Evolutionary conservation across 2,797 vertebrate species (phyloP).

Genomic region (Hapalemur alaotrensis): DNA sequence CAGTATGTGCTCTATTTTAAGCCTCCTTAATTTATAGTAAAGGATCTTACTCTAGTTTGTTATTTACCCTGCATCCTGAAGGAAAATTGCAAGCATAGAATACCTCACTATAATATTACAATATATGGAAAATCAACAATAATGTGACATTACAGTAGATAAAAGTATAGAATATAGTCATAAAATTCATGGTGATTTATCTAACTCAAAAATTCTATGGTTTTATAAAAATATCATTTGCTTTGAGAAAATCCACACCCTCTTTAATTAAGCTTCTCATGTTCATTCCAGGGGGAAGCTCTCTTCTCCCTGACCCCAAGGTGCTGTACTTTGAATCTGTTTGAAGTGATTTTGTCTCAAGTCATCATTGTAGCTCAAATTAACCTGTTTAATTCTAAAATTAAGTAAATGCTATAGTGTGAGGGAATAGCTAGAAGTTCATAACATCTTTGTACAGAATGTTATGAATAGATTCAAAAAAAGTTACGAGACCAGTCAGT

Average conservation of each 20-base stretch:
- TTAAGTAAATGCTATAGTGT: not conserved
- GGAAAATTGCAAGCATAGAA: not conserved
- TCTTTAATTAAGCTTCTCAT: constrained; percentile 10
- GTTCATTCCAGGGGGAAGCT: not conserved
- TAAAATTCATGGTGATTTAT: not conserved
- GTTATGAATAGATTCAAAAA: not conserved
- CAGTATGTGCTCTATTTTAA: not conserved
- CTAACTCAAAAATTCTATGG: not conserved
- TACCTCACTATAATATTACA: not conserved
- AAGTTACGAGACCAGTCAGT: not conserved
- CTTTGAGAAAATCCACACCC: not conserved
- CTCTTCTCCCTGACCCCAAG: not conserved
- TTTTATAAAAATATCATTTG: constrained; percentile 2
- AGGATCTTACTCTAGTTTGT: not conserved
- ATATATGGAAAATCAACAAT: not conserved
- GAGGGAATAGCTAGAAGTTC: not conserved
- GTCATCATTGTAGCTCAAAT: not conserved
- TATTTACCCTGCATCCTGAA: not conserved
- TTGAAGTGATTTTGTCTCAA: not conserved
- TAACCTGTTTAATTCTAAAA: not conserved
- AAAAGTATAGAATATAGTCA: not conserved
- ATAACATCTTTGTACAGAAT: not conserved
- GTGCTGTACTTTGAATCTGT: not conserved
- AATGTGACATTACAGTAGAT: not conserved
- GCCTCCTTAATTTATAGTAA: not conserved